Percentiles rank a stretch among this genome's conserved stretches.
Conservation (phyloP, 2,888 invertebrate species). For the Caenorhabditis afra region DNA sequence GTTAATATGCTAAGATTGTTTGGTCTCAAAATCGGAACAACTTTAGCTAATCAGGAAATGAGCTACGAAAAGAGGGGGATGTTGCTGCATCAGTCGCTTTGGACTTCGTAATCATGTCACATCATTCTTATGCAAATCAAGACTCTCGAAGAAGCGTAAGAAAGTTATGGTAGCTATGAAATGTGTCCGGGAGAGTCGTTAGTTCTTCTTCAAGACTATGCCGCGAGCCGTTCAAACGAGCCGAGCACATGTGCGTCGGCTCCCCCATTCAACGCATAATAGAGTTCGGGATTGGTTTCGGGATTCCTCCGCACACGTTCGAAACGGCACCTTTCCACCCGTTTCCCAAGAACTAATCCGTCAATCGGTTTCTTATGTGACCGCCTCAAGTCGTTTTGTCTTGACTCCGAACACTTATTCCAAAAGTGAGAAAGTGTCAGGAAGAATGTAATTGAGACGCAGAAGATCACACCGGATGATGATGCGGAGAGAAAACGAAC, state of each 20-base stretch:
- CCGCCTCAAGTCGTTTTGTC: too few species aligned
- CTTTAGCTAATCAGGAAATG: constrained; percentile 11
- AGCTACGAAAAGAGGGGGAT: not conserved
- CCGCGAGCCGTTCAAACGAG: not conserved
- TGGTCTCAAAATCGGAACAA: not conserved
- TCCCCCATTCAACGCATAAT: constrained; percentile 7
- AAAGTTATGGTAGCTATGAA: not conserved
- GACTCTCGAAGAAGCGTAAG: not conserved
- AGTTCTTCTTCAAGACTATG: not conserved
- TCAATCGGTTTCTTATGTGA: too few species aligned
- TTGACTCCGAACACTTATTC: too few species aligned
- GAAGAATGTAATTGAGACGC: too few species aligned
- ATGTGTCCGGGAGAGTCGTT: not conserved
- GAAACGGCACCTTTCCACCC: constrained; percentile 6
- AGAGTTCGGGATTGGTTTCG: constrained; percentile 8
- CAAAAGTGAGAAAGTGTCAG: too few species aligned
- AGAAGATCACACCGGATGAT: too few species aligned
- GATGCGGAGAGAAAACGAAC: not conserved
- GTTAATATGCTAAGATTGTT: not conserved
- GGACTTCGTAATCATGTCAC: constrained; percentile 6
- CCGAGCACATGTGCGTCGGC: constrained; percentile 6
- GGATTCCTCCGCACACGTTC: not conserved
- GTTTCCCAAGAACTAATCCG: constrained; percentile 4
- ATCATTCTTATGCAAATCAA: constrained; percentile 9
- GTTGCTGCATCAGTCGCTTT: not conserved